Evolutionary conservation across 1,140 invertebrate genomes (phyloP).

Genomic region (Zaprionus camerounensis): DNA sequence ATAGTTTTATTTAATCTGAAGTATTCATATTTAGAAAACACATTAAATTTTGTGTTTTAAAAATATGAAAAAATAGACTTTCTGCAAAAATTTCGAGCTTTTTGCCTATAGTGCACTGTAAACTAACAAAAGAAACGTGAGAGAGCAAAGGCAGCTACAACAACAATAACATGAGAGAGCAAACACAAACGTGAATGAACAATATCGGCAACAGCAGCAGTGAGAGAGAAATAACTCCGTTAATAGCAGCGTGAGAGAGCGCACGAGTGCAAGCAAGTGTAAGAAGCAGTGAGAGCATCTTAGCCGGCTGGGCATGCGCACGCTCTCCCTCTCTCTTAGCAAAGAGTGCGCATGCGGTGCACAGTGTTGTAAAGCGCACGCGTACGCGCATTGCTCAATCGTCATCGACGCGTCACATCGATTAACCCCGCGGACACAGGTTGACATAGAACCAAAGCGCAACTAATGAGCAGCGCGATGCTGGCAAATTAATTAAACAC

Average conservation of each 20-base stretch:
- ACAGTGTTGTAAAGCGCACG: conserved; percentile 25
- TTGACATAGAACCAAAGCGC: conserved; percentile 31
- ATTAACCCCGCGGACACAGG: conserved; percentile 28
- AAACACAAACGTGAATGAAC: too few species aligned
- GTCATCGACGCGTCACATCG: conserved; percentile 32
- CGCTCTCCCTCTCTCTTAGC: conserved; percentile 43
- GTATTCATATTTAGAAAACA: too few species aligned
- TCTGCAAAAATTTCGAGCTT: too few species aligned
- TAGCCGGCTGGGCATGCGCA: conserved; percentile 57
- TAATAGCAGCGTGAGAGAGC: conserved; percentile 1
- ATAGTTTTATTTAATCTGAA: too few species aligned
- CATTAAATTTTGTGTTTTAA: too few species aligned
- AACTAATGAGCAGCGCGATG: conserved; percentile 28
- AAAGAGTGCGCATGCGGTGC: not conserved
- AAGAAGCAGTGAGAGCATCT: not conserved
- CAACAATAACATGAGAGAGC: too few species aligned
- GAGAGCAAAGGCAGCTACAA: too few species aligned
- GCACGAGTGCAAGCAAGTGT: not conserved
- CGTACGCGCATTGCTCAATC: conserved; percentile 31
- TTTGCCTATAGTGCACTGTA: too few species aligned
- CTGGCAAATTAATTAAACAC: conserved; percentile 57
- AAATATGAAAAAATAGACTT: too few species aligned
- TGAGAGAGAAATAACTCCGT: conserved; percentile 1
- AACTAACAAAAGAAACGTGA: too few species aligned
- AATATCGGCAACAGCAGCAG: conserved; percentile 7